These are phyloP conservation scores for Operophtera brumata DNA, from an alignment of 2,888 invertebrate species.

Conservation along the genomic window DNA sequence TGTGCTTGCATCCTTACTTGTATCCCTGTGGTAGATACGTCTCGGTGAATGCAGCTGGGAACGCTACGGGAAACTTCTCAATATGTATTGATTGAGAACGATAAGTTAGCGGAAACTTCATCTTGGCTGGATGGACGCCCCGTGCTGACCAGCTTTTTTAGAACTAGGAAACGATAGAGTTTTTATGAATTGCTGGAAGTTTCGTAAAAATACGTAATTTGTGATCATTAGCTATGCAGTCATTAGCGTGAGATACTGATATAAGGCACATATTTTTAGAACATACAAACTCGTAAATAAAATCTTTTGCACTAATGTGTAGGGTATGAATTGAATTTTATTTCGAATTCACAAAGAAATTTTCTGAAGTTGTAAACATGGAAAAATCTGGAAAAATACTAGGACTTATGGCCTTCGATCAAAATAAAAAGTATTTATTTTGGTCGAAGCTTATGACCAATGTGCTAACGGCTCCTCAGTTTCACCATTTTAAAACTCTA, in stretches of 20 bases:
- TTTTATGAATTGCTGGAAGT: not conserved
- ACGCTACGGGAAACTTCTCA: slow-evolving; percentile 27
- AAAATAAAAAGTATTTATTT: too few relatives aligned
- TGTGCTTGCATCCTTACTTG: not conserved
- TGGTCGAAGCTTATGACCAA: too few relatives aligned
- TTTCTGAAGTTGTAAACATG: not conserved
- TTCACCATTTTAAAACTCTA: slow-evolving; percentile 18
- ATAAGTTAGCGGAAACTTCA: slow-evolving; percentile 31
- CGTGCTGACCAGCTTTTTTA: slow-evolving; percentile 20
- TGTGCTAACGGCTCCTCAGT: slow-evolving; percentile 10
- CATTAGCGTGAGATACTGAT: too few relatives aligned
- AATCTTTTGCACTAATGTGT: too few relatives aligned
- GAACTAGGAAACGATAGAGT: not conserved
- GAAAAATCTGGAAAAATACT: not conserved
- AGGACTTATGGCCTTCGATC: not conserved
- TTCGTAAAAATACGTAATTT: too few relatives aligned
- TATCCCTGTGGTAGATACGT: slow-evolving; percentile 28
- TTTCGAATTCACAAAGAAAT: too few relatives aligned
- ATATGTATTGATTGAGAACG: slow-evolving; percentile 34
- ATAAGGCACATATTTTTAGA: too few relatives aligned
- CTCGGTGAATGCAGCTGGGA: slow-evolving; percentile 28
- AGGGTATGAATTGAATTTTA: too few relatives aligned
- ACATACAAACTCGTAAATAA: too few relatives aligned
- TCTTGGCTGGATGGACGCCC: slow-evolving; percentile 17
- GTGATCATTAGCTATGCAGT: too few relatives aligned